Percentiles rank a stretch among this genome's conserved stretches.
Conservation (phyloP, 2,888 invertebrate species). For the Tyria jacobaeae region DNA sequence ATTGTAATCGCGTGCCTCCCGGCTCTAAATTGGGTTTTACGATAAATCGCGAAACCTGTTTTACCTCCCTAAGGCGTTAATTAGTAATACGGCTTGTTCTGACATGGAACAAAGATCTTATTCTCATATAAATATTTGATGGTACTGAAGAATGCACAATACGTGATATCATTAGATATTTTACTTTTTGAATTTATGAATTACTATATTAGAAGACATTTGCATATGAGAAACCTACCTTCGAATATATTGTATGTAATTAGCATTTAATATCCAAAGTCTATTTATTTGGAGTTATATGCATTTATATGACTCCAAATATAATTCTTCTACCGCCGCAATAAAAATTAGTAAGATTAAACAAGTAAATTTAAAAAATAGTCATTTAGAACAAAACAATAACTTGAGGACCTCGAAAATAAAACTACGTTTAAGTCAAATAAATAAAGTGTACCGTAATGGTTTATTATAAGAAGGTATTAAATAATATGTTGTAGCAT, state of each 20-base stretch:
- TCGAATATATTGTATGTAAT: too few species aligned
- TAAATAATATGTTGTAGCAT: conserved; percentile 38
- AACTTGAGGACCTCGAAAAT: conserved; percentile 29
- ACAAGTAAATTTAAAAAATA: neutral
- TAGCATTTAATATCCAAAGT: too few species aligned
- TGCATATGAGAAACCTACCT: neutral
- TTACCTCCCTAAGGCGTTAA: conserved; percentile 80
- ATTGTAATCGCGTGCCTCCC: conserved; percentile 86
- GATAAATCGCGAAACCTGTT: conserved; percentile 83
- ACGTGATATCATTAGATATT: too few species aligned
- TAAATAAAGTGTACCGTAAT: conserved; percentile 37
- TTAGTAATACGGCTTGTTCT: conserved; percentile 77
- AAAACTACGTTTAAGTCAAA: conserved; percentile 32
- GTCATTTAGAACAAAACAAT: conserved; percentile 19
- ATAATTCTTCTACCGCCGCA: too few species aligned
- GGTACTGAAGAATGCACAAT: conserved; percentile 7
- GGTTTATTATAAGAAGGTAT: conserved; percentile 36
- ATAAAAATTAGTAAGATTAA: neutral
- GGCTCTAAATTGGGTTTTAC: conserved; percentile 85
- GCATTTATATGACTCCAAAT: too few species aligned
- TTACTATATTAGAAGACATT: too few species aligned
- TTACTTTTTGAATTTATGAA: too few species aligned
- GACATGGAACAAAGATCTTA: conserved; percentile 72
- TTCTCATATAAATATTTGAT: conserved; percentile 54
- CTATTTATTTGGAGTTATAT: too few species aligned